Percentiles rank a stretch among this genome's conserved stretches.
Evolutionary conservation across 2,113 vertebrate genomes (phyloP).

Genomic region (Macrotus californicus): DNA sequence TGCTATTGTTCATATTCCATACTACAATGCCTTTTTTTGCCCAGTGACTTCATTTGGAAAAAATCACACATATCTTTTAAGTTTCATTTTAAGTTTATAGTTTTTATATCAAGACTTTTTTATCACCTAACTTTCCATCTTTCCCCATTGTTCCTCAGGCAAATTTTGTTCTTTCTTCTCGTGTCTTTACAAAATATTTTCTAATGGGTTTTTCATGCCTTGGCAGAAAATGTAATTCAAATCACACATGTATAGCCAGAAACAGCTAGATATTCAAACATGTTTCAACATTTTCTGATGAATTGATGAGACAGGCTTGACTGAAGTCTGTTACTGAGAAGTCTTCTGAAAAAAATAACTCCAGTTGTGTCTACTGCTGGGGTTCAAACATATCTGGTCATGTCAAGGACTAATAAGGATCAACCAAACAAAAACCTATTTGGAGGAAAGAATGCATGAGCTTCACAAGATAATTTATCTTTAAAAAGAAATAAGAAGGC

Average conservation of each 20-base stretch:
- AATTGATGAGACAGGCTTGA: not conserved
- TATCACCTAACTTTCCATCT: not conserved
- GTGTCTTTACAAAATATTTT: not conserved
- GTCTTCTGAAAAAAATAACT: slow-evolving; percentile 26
- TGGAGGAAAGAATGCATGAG: not conserved
- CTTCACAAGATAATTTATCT: not conserved
- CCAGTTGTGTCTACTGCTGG: not conserved
- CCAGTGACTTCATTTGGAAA: not conserved
- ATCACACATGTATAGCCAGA: not conserved
- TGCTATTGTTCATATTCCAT: not conserved
- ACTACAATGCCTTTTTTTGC: not conserved
- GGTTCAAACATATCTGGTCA: not conserved
- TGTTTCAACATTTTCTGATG: slow-evolving; percentile 27
- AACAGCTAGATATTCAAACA: not conserved
- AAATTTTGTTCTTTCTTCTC: not conserved
- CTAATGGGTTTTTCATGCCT: not conserved
- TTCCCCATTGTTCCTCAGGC: not conserved
- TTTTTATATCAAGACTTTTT: not conserved
- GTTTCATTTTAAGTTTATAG: not conserved
- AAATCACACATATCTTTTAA: not conserved
- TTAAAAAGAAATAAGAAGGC: not conserved
- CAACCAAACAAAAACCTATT: not conserved
- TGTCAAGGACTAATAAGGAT: not conserved
- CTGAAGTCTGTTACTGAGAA: not conserved
- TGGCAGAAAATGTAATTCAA: not conserved